Base-by-base conservation (phyloP, 2,797 vertebrate species). In the Scolopax bukidnonensis region DNA sequence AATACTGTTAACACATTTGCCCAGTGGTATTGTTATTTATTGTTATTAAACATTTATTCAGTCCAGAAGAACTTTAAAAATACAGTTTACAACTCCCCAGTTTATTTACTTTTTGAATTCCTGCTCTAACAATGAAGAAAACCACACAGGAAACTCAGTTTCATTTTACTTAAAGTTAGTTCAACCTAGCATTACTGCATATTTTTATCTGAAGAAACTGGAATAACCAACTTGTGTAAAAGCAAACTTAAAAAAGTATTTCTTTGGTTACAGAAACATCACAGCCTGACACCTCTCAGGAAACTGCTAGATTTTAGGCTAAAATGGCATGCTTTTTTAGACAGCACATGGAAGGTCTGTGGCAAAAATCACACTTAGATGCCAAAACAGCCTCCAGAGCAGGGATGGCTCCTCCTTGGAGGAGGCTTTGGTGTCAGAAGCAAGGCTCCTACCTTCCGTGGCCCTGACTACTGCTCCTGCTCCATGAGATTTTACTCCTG, bases 51-150 rank as follows among this genome's bases (percentile, higher is more conserved):
- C 32, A 56, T 68, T 60, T 53, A 73, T 74, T 76, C 73, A 61
- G 7, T 38, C 25, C 54, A 79, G 32, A 41, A 87, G 16, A 83
- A 45, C 41, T 83, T 88, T 4, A 50, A 87, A 88, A 85, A 78
- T 45, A 69, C 20, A 50, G 54, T 71, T 86, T 85, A 30, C 21
- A 30, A 64, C 57, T 59, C 27, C 27, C 15, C 11, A 10, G 54
- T 41, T 71, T 91, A 40, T 93, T 91, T 94, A 70, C 65, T 64
- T 90, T 77, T 56, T 70, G 8, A 92, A 74, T 92, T 90, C 69
- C 84, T 92, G 47, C 19, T 78, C 33, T 67, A 77, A 78, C 73
- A 84, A 71, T 75, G 61, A 88, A 68, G 60, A 67, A 56, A 71
- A 45, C 28, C 41, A 59, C 27, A 33, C 6, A 43, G 17, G 28